Evolutionary conservation across 2,113 vertebrate species (phyloP), one percentile per base, ranked within the genome.

Genomic region (Phycodurus eques): DNA sequence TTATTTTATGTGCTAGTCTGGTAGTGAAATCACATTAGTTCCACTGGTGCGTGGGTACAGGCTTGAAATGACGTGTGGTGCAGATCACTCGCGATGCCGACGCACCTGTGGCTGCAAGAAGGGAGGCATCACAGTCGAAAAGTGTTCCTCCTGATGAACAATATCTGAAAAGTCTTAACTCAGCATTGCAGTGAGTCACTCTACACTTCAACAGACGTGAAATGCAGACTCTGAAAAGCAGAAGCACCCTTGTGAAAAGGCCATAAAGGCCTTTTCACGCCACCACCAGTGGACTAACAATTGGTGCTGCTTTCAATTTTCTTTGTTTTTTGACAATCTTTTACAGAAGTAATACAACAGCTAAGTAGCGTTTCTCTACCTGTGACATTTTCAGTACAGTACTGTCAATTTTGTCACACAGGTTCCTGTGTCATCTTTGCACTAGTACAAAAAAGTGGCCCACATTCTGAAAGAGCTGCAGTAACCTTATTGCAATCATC

Each of bases 321-420:
- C 27, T 39, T 67, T 43, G 10, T 75, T 91, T 85, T 93, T 86
- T 93, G 96, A 98, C 96, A 98, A 98, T 98, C 96, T 93, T 94
- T 83, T 95, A 92, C 94, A 89, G 80, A 90, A 83, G 77, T 76
- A 73, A 77, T 71, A 67, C 80, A 84, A 81, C 85, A 76, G 62
- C 80, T 31, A 75, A 79, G 78, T 82, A 77, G 84, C 59, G 71
- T 84, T 88, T 66, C 77, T 69, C 73, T 82, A 72, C 85, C 70
- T 78, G 79, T 73, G 74, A 83, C 85, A 80, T 81, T 87, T 81
- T 83, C 79, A 82, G 80, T 87, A 74, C 79, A 82, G 80, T 87
- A 74, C 80, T 70, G 75, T 75, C 80, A 68, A 53, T 77, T 83
- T 89, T 46, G 71, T 89, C 84, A 82, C 76, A 77, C 89, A 88